Evolutionary conservation across 37 sponge, comb jelly and placozoan genomes (phyloP).

Genomic region (Diacarnus erythraeanus): DNA sequence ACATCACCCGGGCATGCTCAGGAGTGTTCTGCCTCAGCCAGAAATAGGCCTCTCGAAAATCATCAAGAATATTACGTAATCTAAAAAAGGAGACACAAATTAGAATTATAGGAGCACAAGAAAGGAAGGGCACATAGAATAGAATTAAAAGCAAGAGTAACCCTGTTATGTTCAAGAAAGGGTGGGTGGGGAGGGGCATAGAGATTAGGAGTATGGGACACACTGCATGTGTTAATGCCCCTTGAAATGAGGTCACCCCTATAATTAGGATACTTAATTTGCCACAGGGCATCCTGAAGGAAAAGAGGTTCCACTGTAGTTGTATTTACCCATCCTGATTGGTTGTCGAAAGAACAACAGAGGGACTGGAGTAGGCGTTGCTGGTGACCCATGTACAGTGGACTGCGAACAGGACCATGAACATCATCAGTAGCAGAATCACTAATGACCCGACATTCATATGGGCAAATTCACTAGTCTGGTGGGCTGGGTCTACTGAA

Average conservation of each 20-base stretch:
- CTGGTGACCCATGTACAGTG: conserved; percentile 99
- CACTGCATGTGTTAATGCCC: too few relatives aligned
- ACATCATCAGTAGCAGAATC: conserved; percentile 79
- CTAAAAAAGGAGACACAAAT: too few relatives aligned
- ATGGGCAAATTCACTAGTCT: conserved; percentile 33
- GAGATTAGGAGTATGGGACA: too few relatives aligned
- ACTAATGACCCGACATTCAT: conserved; percentile 72
- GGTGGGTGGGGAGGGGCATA: too few relatives aligned
- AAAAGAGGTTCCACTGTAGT: not conserved
- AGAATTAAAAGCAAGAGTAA: too few relatives aligned
- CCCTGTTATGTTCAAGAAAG: too few relatives aligned
- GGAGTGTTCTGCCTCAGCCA: conserved; percentile 99
- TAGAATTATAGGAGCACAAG: too few relatives aligned
- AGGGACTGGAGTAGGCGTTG: conserved; percentile 96
- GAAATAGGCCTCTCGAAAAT: conserved; percentile 98
- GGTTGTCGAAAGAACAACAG: conserved; percentile 88
- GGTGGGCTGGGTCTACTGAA: conserved; percentile 45
- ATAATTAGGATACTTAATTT: too few relatives aligned
- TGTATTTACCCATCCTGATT: conserved; percentile 88
- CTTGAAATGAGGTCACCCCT: too few relatives aligned
- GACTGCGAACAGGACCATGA: conserved; percentile 93
- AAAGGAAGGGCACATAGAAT: too few relatives aligned
- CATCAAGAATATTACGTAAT: conserved; percentile 94
- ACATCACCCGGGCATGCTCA: conserved; percentile 94
- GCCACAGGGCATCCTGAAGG: too few relatives aligned